These are phyloP conservation scores for Eulemur albifrons DNA, from an alignment of 2,797 vertebrate genomes.

Conservation along the genomic window DNA sequence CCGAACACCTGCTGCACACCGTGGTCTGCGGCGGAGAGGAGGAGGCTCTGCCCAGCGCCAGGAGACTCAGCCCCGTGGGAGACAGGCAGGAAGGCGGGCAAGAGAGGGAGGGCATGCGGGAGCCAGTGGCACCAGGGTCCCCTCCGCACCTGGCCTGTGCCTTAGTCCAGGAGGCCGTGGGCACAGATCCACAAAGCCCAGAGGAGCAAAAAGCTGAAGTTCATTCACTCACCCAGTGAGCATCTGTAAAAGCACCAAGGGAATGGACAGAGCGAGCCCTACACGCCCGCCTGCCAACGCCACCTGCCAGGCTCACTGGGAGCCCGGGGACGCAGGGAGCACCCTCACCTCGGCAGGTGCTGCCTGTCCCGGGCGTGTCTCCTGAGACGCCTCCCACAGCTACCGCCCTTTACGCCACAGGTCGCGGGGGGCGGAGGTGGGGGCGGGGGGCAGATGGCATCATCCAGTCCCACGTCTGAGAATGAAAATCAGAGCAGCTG, in stretches of 20 bases:
- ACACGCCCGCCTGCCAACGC: accelerated
- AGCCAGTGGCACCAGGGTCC: accelerated
- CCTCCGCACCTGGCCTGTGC: neutral
- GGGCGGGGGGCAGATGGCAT: too few relatives aligned
- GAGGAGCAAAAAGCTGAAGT: neutral
- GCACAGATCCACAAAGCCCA: neutral
- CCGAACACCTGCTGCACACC: neutral
- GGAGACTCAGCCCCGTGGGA: too few relatives aligned
- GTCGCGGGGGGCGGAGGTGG: neutral
- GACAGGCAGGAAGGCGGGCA: neutral
- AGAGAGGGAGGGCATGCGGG: neutral
- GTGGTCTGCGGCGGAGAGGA: neutral
- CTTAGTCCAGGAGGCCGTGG: neutral
- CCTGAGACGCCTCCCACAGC: accelerated
- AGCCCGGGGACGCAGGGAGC: too few relatives aligned
- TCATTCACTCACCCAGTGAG: neutral
- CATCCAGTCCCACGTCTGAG: neutral
- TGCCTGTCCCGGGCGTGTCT: neutral
- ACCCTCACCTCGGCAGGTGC: too few relatives aligned
- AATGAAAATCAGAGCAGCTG: neutral
- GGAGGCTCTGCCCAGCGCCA: neutral
- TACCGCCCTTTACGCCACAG: too few relatives aligned
- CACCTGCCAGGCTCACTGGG: neutral
- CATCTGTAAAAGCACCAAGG: accelerated
- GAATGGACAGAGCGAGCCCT: neutral